Evolutionary conservation across 2,113 vertebrate genomes (phyloP).

Genomic region (Psittacula cyanocephala): DNA sequence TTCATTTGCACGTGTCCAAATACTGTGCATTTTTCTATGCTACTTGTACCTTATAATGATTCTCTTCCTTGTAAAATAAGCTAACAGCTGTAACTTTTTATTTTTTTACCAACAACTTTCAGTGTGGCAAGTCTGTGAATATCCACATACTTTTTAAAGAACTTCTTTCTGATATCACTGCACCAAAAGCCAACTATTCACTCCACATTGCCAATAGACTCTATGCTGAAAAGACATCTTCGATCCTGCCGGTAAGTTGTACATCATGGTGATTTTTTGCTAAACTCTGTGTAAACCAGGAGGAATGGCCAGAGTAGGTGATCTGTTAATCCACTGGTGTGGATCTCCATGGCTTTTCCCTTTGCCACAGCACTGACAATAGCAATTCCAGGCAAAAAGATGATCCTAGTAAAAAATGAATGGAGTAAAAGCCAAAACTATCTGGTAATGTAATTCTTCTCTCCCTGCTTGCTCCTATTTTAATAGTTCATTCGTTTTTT

Average conservation of each 20-base stretch:
- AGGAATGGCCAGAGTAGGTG: neutral
- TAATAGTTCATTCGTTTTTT: neutral
- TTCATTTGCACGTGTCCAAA: neutral
- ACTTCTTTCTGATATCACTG: conserved; percentile 19
- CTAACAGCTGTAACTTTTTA: neutral
- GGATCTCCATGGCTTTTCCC: neutral
- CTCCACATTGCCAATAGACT: conserved; percentile 41
- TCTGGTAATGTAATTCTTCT: neutral
- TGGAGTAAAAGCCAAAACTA: neutral
- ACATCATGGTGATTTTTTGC: neutral
- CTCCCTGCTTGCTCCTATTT: neutral
- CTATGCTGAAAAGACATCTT: conserved; percentile 30
- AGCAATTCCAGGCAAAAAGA: neutral
- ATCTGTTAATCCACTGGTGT: neutral
- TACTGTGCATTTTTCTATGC: neutral
- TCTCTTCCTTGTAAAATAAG: neutral
- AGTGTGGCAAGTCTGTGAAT: conserved; percentile 42
- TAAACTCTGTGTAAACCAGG: neutral
- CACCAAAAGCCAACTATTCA: conserved; percentile 3
- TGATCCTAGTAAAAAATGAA: neutral
- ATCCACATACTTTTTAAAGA: conserved; percentile 36
- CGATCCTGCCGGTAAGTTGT: conserved; percentile 50
- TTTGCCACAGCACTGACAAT: neutral
- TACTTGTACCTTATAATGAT: neutral
- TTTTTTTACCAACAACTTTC: neutral